These are phyloP conservation scores for Drosophila parvula DNA, from an alignment of 1,140 invertebrate species.

Conservation along the genomic window DNA sequence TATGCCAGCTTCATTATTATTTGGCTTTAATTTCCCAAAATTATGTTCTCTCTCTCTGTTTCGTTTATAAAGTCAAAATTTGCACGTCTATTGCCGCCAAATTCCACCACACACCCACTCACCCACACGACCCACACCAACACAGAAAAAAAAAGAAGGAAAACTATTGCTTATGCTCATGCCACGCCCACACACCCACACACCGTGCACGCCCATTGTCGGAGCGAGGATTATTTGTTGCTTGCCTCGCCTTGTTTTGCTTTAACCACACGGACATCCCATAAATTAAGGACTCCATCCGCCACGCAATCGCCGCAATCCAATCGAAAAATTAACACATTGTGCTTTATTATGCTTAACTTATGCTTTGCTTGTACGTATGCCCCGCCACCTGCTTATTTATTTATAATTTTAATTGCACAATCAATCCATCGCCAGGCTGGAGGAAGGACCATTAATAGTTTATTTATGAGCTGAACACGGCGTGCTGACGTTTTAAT, in stretches of 20 bases:
- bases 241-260: constrained; percentile 55
- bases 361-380: constrained; percentile 53
- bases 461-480: constrained; percentile 43
- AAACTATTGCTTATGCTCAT: constrained; percentile 9
- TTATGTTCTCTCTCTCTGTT: constrained; percentile 26
- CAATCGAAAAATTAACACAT: constrained; percentile 39
- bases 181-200: constrained; percentile 24
- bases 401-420: constrained; percentile 55
- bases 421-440: constrained; percentile 22
- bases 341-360: constrained; percentile 46
- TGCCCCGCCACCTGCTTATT: constrained; percentile 45
- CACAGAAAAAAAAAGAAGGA: constrained; percentile 29
- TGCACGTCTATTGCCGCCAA: constrained; percentile 55
- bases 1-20: constrained; percentile 15
- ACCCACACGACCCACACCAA: constrained; percentile 32
- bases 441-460: constrained; percentile 28
- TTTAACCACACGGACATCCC: constrained; percentile 46
- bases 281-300: constrained; percentile 40
- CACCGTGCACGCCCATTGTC: constrained; percentile 18
- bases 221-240: constrained; percentile 56
- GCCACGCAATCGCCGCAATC: constrained; percentile 29
- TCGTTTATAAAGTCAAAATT: constrained; percentile 63
- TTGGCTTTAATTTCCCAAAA: constrained; percentile 45
- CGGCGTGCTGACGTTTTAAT: constrained; percentile 43
- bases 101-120: constrained; percentile 51